Evolutionary conservation across 2,888 invertebrate species (phyloP), one percentile per base, ranked within the genome.

Genomic region (Mylabris sibirica): DNA sequence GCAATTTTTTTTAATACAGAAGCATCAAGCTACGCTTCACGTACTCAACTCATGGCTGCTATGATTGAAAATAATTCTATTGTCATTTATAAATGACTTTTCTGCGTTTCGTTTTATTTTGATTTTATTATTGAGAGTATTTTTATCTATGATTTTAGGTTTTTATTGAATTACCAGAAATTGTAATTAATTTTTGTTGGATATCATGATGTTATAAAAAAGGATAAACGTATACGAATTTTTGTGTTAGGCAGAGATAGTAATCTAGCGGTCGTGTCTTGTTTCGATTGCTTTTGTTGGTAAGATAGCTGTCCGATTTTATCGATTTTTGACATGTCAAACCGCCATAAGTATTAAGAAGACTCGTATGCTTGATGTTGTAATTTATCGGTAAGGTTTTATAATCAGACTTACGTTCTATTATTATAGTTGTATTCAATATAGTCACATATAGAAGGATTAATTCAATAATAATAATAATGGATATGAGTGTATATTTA

Each of bases 401-500:
- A 53, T 22, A 22, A 53, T 53, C 22, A 53, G 53, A 53, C 53
- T 53, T 53, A 53, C 53, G 53, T 53, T 53, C 53, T 12, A 11
- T 22, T 53, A 11, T 53, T 20, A 53, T 26, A 57, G n/a, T n/a
- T n/a, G n/a, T 57, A 17, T 24, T 30, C 22, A 63, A 38, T 11
- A 49, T 49, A 64, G 30, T 30, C 8, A 30, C 5, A 30, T 30
- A 6, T 30, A 30, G 30, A 30, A 30, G 30, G 4, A 8, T 17
- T 22, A 9, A 14, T n/a, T 44, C 5, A 17, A 14, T n/a, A 44
- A 44, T 49, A n/a, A n/a, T n/a, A 17, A 17, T 49, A 78, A 85
- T 85, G 84, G 85, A 85, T 79, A 82, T 85, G 81, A 85, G 81
- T 76, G 76, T 78, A 20, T 85, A 85, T 77, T 79, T 85, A 75